A percentile compares a stretch with the other conserved stretches of the same genome.
These are phyloP conservation scores for Coremacera marginata DNA, from an alignment of 2,888 invertebrate genomes.

Conservation along the genomic window DNA sequence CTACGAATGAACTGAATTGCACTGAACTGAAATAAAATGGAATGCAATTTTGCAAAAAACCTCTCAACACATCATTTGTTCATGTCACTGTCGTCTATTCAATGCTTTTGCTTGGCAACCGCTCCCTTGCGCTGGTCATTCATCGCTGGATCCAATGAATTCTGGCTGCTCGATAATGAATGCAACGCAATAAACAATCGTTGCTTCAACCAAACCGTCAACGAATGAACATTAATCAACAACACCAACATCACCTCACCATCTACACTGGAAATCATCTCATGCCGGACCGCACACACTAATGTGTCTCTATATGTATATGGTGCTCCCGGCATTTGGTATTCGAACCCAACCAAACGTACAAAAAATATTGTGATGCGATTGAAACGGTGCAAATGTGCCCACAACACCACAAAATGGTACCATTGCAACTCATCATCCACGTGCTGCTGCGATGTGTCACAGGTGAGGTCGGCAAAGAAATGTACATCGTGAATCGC, in stretches of 20 bases:
- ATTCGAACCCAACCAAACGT: neutral
- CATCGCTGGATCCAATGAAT: constrained; percentile 2
- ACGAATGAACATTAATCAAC: constrained; percentile 38
- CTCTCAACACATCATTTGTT: constrained; percentile 18
- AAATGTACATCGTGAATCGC: constrained; percentile 99
- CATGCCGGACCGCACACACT: neutral
- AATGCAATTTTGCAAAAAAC: constrained; percentile 10
- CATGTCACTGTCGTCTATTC: neutral
- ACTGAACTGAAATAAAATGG: constrained; percentile 11
- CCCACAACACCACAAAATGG: constrained; percentile 1
- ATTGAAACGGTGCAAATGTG: neutral
- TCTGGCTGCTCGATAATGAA: constrained; percentile 4
- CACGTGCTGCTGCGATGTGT: constrained; percentile 54
- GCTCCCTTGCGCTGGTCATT: neutral
- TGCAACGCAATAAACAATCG: constrained; percentile 5
- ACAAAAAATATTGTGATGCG: neutral
- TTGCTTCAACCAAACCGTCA: neutral
- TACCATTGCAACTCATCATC: neutral
- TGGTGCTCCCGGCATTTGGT: neutral
- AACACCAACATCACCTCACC: constrained; percentile 27
- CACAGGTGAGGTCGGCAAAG: constrained; percentile 98
- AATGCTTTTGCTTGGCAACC: neutral
- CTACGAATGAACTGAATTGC: neutral
- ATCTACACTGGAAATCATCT: neutral
- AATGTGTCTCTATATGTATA: neutral